phyloP scores from a whole-genome alignment of 2,113 vertebrate species.

The Hippocampus barbouri region DNA sequence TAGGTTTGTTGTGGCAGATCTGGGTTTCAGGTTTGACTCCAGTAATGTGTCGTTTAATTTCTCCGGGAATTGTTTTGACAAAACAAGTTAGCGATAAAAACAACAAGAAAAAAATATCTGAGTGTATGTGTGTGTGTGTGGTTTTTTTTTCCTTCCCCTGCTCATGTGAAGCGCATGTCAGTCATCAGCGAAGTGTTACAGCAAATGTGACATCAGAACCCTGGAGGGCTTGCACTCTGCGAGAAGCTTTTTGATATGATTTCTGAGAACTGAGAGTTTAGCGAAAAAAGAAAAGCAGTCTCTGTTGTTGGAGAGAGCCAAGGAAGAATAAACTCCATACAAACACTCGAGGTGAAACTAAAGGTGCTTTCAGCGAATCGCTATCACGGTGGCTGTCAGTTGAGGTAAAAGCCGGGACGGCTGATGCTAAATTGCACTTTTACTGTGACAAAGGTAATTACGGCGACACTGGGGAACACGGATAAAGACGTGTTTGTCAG shows the following conservation, averaged over 20 bases:
- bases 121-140: constrained; percentile 39
- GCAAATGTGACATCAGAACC: constrained; percentile 78
- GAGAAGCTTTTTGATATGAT: constrained; percentile 73
- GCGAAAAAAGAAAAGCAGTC: constrained; percentile 65
- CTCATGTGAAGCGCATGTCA: constrained; percentile 72
- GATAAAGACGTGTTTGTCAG: constrained; percentile 60
- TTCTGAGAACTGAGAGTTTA: constrained; percentile 71
- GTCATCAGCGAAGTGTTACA: constrained; percentile 73
- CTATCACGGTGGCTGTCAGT: constrained; percentile 60
- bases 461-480: constrained; percentile 49
- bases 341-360: constrained; percentile 69
- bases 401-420: constrained; percentile 52
- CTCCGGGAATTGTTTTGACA: constrained; percentile 79
- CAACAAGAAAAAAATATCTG: constrained; percentile 51
- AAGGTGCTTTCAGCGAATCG: constrained; percentile 62
- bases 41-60: constrained; percentile 75
- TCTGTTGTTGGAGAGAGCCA: constrained; percentile 53
- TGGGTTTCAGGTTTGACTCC: constrained; percentile 65
- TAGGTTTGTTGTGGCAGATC: constrained; percentile 72
- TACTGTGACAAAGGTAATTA: constrained; percentile 62
- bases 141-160: constrained; percentile 9
- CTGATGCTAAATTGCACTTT: constrained; percentile 61
- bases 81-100: constrained; percentile 77
- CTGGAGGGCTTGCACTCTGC: constrained; percentile 77
- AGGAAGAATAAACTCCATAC: constrained; percentile 45